Base-by-base conservation (phyloP, 2,888 invertebrate genomes). In the Mythimna pallens region DNA sequence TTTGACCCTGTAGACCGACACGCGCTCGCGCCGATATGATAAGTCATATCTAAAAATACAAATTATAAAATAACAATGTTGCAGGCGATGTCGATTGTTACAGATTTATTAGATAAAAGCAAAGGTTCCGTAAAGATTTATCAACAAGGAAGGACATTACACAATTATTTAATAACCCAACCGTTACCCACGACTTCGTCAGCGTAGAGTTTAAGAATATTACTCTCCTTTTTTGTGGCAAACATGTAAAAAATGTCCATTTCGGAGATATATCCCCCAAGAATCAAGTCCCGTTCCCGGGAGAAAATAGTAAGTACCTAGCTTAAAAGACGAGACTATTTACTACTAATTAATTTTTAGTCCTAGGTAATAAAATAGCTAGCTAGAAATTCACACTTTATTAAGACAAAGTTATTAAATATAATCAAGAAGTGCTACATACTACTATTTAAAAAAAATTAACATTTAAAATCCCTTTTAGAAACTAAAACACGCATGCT, bases 31-130 rank as follows among this genome's bases (percentile, higher is more conserved):
- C n/a, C 8, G 36, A 57, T 55, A 20, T 34, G 17, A 30, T 65
- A 40, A 40, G 20, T 66, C 73, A 43, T 59, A 59, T 52, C 40
- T 43, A 22, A 34, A 73, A 72, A 58, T 71, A 58, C 50, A 40
- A 12, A 47, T 58, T n/a, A 25, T 25, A 36, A 50, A 50, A 50
- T 25, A 73, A 50, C 59, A 9, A 14, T 72, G 50, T 40, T 58
- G 47, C 50, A 20, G 30, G 17, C 20, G 40, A 34, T 43, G 7
- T 61, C 34, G 43, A 52, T 14, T 22, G 25, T 17, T 17, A 72
- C 10, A 34, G 20, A 59, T 43, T 43, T 54, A 59, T 54, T 74
- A 43, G 20, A 73, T 72, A 72, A 73, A 22, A 14, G 1, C 9
- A n/a, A 43, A 30, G 54, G 17, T 66, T 66, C 1, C 3, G 10